These are phyloP conservation scores for Hypanus sabinus DNA, from an alignment of 2,113 vertebrate genomes.

Conservation along the genomic window DNA sequence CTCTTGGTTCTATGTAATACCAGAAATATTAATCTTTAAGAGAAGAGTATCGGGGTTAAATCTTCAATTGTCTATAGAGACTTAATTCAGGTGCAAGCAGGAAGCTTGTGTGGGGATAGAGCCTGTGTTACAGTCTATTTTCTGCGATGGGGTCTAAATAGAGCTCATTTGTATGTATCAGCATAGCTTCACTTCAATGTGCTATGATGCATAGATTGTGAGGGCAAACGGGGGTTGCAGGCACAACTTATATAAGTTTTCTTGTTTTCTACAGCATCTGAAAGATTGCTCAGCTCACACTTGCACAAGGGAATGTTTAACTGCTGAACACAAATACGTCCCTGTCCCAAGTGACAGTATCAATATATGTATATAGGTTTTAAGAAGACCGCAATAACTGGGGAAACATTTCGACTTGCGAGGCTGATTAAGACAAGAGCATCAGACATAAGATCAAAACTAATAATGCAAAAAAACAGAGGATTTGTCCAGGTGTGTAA, in stretches of 20 bases:
- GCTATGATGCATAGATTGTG: background rate
- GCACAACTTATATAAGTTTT: background rate
- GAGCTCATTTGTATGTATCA: constrained; percentile 1
- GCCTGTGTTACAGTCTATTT: background rate
- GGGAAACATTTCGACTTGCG: no score
- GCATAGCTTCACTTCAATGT: background rate
- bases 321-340: no score
- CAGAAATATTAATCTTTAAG: background rate
- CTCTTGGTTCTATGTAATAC: background rate
- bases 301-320: no score
- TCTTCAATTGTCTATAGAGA: background rate
- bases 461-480: no score
- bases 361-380: no score
- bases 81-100: background rate
- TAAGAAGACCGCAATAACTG: no score
- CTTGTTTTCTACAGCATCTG: background rate
- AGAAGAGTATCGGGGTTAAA: background rate
- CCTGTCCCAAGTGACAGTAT: no score
- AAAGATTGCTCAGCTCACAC: no score
- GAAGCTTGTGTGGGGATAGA: background rate
- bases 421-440: no score
- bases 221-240: background rate
- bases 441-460: no score
- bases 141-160: background rate
- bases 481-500: no score